Percentiles rank a stretch among this genome's conserved stretches.
Conservation (phyloP, 2,888 invertebrate species). For the Polyommatus icarus region DNA sequence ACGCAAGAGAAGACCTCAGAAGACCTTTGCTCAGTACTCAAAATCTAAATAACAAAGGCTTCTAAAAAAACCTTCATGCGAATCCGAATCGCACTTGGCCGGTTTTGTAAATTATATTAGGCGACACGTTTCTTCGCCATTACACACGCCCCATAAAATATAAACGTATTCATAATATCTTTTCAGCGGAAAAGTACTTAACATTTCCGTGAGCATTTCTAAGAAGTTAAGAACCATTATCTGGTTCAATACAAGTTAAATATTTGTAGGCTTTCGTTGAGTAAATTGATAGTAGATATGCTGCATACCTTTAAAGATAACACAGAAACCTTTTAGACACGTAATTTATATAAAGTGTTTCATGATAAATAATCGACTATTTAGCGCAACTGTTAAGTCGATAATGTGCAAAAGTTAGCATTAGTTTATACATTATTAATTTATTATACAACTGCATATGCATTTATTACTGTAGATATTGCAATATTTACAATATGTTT, state of each 20-base stretch:
- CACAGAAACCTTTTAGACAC: conserved; percentile 7
- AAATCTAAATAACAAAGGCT: not conserved
- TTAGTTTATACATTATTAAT: not conserved
- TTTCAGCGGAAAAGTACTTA: conserved; percentile 12
- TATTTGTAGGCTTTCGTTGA: conserved; percentile 18
- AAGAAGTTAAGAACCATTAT: not conserved
- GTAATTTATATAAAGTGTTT: conserved; percentile 19
- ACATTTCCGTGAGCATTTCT: conserved; percentile 8
- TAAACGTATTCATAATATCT: not conserved
- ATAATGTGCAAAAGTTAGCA: not conserved
- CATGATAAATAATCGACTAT: not conserved
- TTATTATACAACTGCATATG: too few relatives aligned
- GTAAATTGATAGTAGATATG: conserved; percentile 4
- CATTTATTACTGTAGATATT: too few relatives aligned
- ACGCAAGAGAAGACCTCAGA: too few relatives aligned
- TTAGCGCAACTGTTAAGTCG: not conserved
- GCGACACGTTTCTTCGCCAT: not conserved
- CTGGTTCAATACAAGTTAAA: conserved; percentile 11
- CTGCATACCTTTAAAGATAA: conserved; percentile 5
- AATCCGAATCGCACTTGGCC: not conserved
- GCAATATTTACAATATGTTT: too few relatives aligned
- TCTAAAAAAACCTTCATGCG: not conserved
- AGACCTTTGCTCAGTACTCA: not conserved
- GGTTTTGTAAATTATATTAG: not conserved
- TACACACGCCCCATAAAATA: not conserved